Base-by-base conservation (phyloP, 2,113 vertebrate species). In the Onychorhynchus coronatus region DNA sequence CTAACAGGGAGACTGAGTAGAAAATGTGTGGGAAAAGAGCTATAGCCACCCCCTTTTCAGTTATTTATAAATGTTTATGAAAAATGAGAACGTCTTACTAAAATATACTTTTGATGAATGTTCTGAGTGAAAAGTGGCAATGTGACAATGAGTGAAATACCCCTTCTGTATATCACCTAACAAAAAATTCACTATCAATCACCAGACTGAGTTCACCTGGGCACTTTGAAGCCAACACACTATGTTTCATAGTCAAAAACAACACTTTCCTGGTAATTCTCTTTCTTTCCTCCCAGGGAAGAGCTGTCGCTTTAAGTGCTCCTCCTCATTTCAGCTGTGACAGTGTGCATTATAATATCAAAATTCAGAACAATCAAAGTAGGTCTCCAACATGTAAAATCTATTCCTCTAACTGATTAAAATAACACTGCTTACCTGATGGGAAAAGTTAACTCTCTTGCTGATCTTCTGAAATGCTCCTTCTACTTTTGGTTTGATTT, bases 321-420 rank as follows among this genome's bases (percentile, higher is more conserved):
- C 87, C 70, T 70, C 20, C 23, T 88, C 31, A 17, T 92, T 86
- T 94, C 37, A 73, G 25, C 42, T 74, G 41, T 77, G 72, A 65
- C 62, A 33, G 18, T 8, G 12, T 85, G 28, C 9, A 12, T 81
- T 92, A 35, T 39, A 75, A 61, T 55, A 82, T 14, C 11, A 85
- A 85, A 66, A 89, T 76, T 79, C 25, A 75, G 41, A 85, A 89
- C 31, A 90, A 63, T 86, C n/a, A 59, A 50, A 83, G 37, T 41
- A 75, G 20, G 68, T 81, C 33, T 95, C 63, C 53, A 89, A 20
- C 55, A 49, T 41, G 44, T 67, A 78, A 84, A 81, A 84, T 91
- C 42, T 82, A 37, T 92, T 95, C 56, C 12, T 88, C 33, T 63
- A 31, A n/a, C 44, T 87, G 61, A 52, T 95, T 78, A 96, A 91